Evolutionary conservation across 2,113 vertebrate genomes (phyloP).

Genomic region (Thunnus thynnus): DNA sequence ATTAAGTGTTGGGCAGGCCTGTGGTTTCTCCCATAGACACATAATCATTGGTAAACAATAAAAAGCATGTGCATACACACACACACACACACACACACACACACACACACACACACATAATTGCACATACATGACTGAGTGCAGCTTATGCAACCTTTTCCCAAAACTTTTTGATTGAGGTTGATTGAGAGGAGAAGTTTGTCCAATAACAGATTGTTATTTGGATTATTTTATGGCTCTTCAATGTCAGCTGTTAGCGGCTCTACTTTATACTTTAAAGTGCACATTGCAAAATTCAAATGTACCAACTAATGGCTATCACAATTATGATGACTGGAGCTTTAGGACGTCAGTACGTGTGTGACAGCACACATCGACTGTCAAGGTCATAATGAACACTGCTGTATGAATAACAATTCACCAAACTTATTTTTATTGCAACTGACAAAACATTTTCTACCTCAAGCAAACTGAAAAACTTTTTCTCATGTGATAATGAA

Average conservation of each 20-base stretch:
- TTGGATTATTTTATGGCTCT: neutral
- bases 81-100: neutral
- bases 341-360: neutral
- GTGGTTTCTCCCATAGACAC: neutral
- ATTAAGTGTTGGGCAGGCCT: constrained; percentile 17
- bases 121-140: neutral
- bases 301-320: neutral
- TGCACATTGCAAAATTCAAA: neutral
- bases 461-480: constrained; percentile 22
- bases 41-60: neutral
- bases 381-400: constrained; percentile 29
- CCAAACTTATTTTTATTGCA: constrained; percentile 20
- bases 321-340: constrained; percentile 2
- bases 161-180: constrained; percentile 1
- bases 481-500: constrained; percentile 39
- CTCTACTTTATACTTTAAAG: constrained; percentile 1
- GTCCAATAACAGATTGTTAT: neutral
- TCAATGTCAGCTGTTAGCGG: neutral
- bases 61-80: neutral
- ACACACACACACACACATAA: too few relatives aligned
- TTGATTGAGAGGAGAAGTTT: neutral
- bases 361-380: constrained; percentile 24
- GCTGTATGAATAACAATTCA: constrained; percentile 32
- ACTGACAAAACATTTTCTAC: constrained; percentile 21
- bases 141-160: too few relatives aligned